These are phyloP conservation scores for Cossypha polioptera DNA, from an alignment of 2,797 vertebrate genomes.

Conservation along the genomic window DNA sequence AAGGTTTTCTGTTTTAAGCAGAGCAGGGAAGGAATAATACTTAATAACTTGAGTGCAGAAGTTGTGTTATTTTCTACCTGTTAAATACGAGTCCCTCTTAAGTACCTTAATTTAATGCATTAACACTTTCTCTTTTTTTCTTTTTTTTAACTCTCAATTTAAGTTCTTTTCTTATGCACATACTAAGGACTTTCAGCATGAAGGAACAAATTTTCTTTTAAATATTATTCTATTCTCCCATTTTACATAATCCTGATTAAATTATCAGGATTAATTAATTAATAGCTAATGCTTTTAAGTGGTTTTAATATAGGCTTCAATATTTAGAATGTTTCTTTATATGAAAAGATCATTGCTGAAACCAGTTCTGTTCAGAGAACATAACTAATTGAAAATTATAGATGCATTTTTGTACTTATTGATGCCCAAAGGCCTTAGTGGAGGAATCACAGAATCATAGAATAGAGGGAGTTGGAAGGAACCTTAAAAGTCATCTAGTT, in stretches of 20 bases:
- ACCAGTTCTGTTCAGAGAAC: not conserved
- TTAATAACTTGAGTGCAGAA: not conserved
- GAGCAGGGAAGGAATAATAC: not conserved
- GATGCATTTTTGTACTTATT: not conserved
- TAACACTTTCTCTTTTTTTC: not conserved
- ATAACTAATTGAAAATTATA: not conserved
- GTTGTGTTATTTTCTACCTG: not conserved
- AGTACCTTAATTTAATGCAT: not conserved
- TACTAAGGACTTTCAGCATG: not conserved
- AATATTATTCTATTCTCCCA: not conserved
- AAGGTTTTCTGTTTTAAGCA: not conserved
- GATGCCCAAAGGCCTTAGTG: not conserved
- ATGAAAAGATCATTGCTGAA: not conserved
- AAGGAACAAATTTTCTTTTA: not conserved
- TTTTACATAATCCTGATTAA: not conserved
- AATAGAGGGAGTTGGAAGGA: not conserved
- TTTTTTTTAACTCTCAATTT: not conserved
- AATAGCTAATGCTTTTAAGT: not conserved
- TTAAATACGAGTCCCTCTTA: not conserved
- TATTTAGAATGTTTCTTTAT: not conserved
- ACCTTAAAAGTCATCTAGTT: not conserved
- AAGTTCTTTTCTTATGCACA: not conserved
- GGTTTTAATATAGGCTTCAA: not conserved
- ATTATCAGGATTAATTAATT: not conserved
- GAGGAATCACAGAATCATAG: not conserved